Percentiles rank a stretch among this genome's conserved stretches.
Evolutionary conservation across 2,888 invertebrate species (phyloP).

Genomic region (Copidosoma aretas): DNA sequence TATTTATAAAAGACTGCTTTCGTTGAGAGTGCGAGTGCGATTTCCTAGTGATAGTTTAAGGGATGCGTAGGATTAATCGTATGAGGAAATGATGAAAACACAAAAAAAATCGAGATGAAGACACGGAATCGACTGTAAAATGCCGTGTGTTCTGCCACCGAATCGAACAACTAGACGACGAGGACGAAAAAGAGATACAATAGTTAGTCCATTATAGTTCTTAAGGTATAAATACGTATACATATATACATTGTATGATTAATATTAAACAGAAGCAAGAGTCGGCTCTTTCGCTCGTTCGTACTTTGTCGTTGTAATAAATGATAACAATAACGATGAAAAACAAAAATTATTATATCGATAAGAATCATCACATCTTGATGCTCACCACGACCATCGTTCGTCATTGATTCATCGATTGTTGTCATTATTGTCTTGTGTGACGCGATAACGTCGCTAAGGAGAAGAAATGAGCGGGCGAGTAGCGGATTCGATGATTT

Average conservation of each 20-base stretch:
- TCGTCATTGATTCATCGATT: conserved; percentile 13
- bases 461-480: conserved; percentile 21
- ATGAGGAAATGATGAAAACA: not conserved
- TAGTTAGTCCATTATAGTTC: conserved; percentile 39
- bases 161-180: conserved; percentile 24
- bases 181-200: not conserved
- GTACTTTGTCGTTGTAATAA: conserved; percentile 1
- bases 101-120: conserved; percentile 4
- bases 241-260: not conserved
- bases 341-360: not conserved
- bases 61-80: not conserved
- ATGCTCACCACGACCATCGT: conserved; percentile 3
- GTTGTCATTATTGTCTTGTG: conserved; percentile 7
- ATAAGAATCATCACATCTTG: conserved; percentile 4
- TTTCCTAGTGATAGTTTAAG: conserved; percentile 23
- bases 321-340: no score
- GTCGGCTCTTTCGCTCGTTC: conserved; percentile 38
- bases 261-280: conserved; percentile 2
- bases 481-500: conserved; percentile 7
- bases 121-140: conserved; percentile 32
- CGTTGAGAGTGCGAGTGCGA: conserved; percentile 46
- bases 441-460: not conserved
- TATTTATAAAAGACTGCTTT: conserved; percentile 62
- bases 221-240: conserved; percentile 28
- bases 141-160: conserved; percentile 14